Conservation (phyloP, 2,888 invertebrate genomes). For the Allolobophora icterica region DNA sequence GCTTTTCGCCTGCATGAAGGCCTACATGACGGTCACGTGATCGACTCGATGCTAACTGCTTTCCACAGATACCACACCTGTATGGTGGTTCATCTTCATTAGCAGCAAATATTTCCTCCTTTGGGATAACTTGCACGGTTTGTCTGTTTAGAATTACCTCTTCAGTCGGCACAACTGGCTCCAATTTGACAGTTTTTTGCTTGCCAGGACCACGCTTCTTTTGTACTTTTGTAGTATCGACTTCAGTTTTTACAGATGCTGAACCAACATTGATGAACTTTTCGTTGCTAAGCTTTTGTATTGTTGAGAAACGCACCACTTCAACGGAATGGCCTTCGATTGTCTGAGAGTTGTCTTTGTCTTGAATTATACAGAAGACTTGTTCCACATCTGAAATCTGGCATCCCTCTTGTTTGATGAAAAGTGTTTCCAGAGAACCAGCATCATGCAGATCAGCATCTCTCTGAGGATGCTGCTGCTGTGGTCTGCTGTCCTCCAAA, state of each 20-base stretch:
- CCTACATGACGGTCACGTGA: slow-evolving; percentile 32
- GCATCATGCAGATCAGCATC: background rate
- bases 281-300: background rate
- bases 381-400: background rate
- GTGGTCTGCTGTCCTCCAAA: background rate
- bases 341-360: background rate
- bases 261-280: background rate
- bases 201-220: background rate
- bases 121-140: background rate
- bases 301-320: background rate
- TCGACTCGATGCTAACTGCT: background rate
- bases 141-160: background rate
- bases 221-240: background rate
- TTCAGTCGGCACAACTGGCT: background rate
- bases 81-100: background rate
- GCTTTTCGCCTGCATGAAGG: slow-evolving; percentile 39
- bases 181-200: background rate
- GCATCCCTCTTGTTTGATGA: background rate
- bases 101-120: background rate
- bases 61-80: background rate
- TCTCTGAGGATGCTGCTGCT: background rate
- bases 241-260: background rate
- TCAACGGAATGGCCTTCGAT: background rate
- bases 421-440: background rate
- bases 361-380: background rate